phyloP scores from a whole-genome alignment of 1,140 invertebrate species.

The Manduca sexta region DNA sequence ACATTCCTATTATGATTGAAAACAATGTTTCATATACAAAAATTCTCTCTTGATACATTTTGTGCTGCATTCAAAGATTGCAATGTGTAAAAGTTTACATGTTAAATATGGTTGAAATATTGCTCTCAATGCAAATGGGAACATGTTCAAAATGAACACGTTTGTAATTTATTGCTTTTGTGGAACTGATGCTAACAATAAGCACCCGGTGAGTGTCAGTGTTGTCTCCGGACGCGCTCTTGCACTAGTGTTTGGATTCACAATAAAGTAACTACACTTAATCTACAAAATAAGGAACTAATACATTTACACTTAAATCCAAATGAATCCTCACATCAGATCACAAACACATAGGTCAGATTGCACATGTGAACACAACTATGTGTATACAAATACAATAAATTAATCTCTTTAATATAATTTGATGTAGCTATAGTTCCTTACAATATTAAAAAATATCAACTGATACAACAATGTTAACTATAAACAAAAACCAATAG shows the following conservation, averaged over 20 bases:
- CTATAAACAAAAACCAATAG: conserved; percentile 61
- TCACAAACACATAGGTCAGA: conserved; percentile 63
- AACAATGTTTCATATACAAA: conserved; percentile 24
- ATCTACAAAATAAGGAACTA: conserved; percentile 66
- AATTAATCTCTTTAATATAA: conserved; percentile 62
- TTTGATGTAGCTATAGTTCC: conserved; percentile 50
- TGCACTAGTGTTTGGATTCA: conserved; percentile 19
- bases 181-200: conserved; percentile 57
- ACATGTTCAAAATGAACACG: conserved; percentile 17
- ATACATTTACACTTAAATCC: conserved; percentile 62
- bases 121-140: conserved; percentile 14
- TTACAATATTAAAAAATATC: conserved; percentile 63
- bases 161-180: conserved; percentile 44
- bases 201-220: conserved; percentile 25
- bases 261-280: conserved; percentile 36
- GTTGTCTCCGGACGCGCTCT: conserved; percentile 20
- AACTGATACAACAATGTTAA: conserved; percentile 58
- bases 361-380: conserved; percentile 61
- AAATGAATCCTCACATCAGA: conserved; percentile 64
- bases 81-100: conserved; percentile 19
- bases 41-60: conserved; percentile 30
- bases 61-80: conserved; percentile 23
- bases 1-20: conserved; percentile 33
- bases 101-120: conserved; percentile 15
- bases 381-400: conserved; percentile 52